These are phyloP conservation scores for Rosalia funebris DNA, from an alignment of 2,888 invertebrate genomes.

Conservation along the genomic window DNA sequence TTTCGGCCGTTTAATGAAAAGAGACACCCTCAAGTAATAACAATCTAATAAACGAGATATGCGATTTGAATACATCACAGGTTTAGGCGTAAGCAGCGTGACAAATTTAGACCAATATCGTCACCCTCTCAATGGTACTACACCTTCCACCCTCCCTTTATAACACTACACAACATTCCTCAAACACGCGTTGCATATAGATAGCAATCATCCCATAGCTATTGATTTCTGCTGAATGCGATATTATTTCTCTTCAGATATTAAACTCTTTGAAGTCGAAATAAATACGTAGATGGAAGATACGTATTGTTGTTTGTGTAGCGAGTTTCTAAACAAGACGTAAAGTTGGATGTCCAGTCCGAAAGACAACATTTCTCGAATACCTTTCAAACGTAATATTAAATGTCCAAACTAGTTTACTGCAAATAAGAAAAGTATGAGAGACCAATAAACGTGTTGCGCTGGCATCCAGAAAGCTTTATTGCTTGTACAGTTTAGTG, in stretches of 20 bases:
- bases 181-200: slow-evolving; percentile 43
- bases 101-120: slow-evolving; percentile 49
- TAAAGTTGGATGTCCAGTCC: slow-evolving; percentile 31
- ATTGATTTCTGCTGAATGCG: slow-evolving; percentile 22
- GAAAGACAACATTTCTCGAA: slow-evolving; percentile 35
- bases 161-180: slow-evolving; percentile 42
- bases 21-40: slow-evolving; percentile 30
- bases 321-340: slow-evolving; percentile 26
- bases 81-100: slow-evolving; percentile 35
- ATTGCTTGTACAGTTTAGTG: no score
- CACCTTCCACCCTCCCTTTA: slow-evolving; percentile 26
- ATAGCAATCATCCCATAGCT: slow-evolving; percentile 16
- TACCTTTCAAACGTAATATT: slow-evolving; percentile 13
- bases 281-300: slow-evolving; percentile 10
- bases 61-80: slow-evolving; percentile 37
- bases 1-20: slow-evolving; percentile 10
- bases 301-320: slow-evolving; percentile 21
- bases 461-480: no score
- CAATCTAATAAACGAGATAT: slow-evolving; percentile 38
- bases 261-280: slow-evolving; percentile 29
- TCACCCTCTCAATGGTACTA: slow-evolving; percentile 43
- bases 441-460: no score
- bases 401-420: slow-evolving; percentile 6
- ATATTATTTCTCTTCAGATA: slow-evolving; percentile 24
- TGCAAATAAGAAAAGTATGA: no score